Percentiles rank a stretch among this genome's conserved stretches.
phyloP scores from a whole-genome alignment of 2,797 vertebrate species.

The Galago senegalensis region DNA sequence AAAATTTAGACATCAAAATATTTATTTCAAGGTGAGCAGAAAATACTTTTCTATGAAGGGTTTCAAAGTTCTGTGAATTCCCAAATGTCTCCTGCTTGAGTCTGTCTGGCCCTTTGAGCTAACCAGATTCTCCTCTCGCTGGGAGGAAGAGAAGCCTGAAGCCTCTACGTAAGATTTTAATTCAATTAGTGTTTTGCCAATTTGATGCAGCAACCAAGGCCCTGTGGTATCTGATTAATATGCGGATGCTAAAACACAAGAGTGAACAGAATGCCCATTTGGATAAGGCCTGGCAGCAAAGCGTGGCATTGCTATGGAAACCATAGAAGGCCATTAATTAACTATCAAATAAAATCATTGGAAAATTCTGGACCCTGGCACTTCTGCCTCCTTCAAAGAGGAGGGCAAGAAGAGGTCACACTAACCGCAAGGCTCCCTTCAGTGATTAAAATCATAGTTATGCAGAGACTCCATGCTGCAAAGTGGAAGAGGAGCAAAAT shows the following conservation, averaged over 20 bases:
- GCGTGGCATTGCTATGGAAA: conserved; percentile 88
- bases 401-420: conserved; percentile 68
- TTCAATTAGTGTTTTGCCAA: conserved; percentile 85
- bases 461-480: neutral
- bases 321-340: conserved; percentile 87
- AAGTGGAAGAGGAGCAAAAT: conserved; percentile 17
- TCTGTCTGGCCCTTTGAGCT: conserved; percentile 49
- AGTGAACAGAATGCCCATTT: conserved; percentile 87
- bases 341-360: conserved; percentile 85
- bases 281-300: conserved; percentile 87
- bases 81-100: conserved; percentile 12
- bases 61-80: conserved; percentile 36
- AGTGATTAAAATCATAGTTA: conserved; percentile 8
- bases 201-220: conserved; percentile 82
- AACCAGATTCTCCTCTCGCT: conserved; percentile 2
- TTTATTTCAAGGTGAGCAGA: conserved; percentile 33
- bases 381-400: conserved; percentile 76
- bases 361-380: conserved; percentile 82
- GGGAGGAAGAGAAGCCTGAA: conserved; percentile 48
- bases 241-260: conserved; percentile 85
- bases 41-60: neutral
- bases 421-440: conserved; percentile 19
- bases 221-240: conserved; percentile 87
- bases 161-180: conserved; percentile 81
- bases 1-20: conserved; percentile 42